Evolutionary conservation across 1,140 invertebrate genomes (phyloP), one percentile per base, ranked within the genome.

Genomic region (Drosophila mojavensis): DNA sequence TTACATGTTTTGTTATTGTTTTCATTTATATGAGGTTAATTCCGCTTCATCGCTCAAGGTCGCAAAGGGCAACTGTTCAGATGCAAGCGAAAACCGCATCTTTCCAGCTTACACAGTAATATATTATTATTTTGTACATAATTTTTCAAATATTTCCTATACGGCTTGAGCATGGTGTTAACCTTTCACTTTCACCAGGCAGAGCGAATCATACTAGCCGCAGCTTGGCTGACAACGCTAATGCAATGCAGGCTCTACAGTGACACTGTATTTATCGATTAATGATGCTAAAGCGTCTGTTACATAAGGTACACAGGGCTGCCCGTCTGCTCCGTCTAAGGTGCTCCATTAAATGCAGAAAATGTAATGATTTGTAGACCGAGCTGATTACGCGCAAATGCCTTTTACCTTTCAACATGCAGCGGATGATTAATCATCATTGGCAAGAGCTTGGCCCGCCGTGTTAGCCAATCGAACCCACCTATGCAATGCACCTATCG

Each of bases 241-340:
- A 24, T 5, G 45, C 33, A 9, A 15, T 13, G 4, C 55, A 43
- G 45, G 59, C 43, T 26, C 9, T 47, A 50, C 50, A 75, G 51
- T 81, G 74, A 78, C 82, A 81, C 78, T 20, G 53, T 68, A 66
- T 66, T 76, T 77, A 85, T 80, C 81, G 77, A 79, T 77, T 63
- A 77, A 78, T 62, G 56, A 54, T 41, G 56, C 45, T 69, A 51
- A 10, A 13, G 53, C 39, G 17, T 45, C 24, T 43, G 51, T 85
- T 85, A 54, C 65, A 65, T 85, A 84, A 85, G 28, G 41, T 51
- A 36, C 20, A 54, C 53, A 28, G 53, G 51, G 30, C 13, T 11
- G 43, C 39, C 41, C 54, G 72, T 67, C 61, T 75, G 58, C 56
- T 24, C 20, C 76, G 39, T 59, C 62, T 24, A 51, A 62, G 67